phyloP scores from a whole-genome alignment of 1,140 invertebrate genomes.

The Drosophila arizonae region DNA sequence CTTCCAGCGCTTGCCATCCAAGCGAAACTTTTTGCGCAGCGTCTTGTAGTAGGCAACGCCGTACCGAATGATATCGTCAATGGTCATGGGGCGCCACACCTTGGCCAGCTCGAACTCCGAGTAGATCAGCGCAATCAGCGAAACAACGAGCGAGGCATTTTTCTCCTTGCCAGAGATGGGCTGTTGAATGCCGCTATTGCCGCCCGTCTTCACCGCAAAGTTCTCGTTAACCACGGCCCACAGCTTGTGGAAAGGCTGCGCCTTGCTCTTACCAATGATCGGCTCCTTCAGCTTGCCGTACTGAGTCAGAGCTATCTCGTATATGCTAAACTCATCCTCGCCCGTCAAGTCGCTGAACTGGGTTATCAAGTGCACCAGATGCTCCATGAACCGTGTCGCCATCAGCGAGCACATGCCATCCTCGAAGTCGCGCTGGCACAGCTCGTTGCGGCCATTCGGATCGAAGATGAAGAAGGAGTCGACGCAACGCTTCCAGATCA shows the following conservation, averaged over 20 bases:
- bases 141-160: conserved; percentile 71
- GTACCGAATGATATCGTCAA: conserved; percentile 72
- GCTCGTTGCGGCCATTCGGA: conserved; percentile 69
- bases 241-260: conserved; percentile 48
- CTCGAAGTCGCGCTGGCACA: conserved; percentile 61
- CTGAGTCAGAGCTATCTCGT: conserved; percentile 62
- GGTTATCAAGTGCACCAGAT: conserved; percentile 71
- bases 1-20: conserved; percentile 73
- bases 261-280: conserved; percentile 15
- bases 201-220: conserved; percentile 70
- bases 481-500: conserved; percentile 77
- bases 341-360: conserved; percentile 59
- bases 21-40: conserved; percentile 64
- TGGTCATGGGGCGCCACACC: conserved; percentile 59
- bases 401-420: conserved; percentile 73
- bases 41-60: conserved; percentile 74
- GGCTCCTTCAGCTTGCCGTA: conserved; percentile 67
- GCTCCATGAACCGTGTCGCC: conserved; percentile 62
- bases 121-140: conserved; percentile 70
- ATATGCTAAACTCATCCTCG: conserved; percentile 67
- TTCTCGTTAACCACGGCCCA: conserved; percentile 77
- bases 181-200: conserved; percentile 65
- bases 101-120: conserved; percentile 68
- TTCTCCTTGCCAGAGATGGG: conserved; percentile 67
- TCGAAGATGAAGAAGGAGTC: conserved; percentile 78